Percentiles rank a stretch among this genome's conserved stretches.
These are phyloP conservation scores for Achlya flavicornis DNA, from an alignment of 2,888 invertebrate species.

Conservation along the genomic window DNA sequence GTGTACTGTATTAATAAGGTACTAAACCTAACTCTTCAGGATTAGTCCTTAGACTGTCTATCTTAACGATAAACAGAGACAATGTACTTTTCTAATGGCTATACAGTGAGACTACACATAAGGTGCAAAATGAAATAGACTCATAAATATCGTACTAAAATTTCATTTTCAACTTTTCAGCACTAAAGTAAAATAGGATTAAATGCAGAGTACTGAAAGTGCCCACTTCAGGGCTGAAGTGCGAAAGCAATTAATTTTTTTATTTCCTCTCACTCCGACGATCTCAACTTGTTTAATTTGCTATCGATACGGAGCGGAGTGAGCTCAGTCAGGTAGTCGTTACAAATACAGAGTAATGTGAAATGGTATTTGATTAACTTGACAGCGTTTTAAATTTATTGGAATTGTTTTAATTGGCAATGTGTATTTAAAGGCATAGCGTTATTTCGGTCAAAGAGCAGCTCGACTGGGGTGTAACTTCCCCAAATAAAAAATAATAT, in stretches of 20 bases:
- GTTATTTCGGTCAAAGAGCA: no score
- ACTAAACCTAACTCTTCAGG: no score
- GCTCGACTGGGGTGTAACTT: no score
- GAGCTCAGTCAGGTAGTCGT: background rate
- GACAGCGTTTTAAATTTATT: background rate
- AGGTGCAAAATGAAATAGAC: no score
- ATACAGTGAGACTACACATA: no score
- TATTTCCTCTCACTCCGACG: conserved; percentile 32
- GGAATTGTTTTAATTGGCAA: background rate
- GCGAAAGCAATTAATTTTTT: conserved; percentile 41
- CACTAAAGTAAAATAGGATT: background rate
- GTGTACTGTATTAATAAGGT: no score
- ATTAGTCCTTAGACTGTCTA: no score
- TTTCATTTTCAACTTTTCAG: conserved; percentile 18
- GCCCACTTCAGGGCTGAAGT: conserved; percentile 27
- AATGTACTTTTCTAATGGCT: no score
- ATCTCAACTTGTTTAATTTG: conserved; percentile 44
- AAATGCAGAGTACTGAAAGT: conserved; percentile 12
- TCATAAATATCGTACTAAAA: conserved; percentile 17
- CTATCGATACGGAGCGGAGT: conserved; percentile 29
- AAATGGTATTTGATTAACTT: conserved; percentile 20
- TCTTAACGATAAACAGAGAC: no score
- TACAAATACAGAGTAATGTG: conserved; percentile 16
- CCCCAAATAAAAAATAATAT: no score
- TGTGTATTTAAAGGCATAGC: no score